Percentiles rank a stretch among this genome's conserved stretches.
Evolutionary conservation across 2,113 vertebrate species (phyloP).

Genomic region (Nicator chloris): DNA sequence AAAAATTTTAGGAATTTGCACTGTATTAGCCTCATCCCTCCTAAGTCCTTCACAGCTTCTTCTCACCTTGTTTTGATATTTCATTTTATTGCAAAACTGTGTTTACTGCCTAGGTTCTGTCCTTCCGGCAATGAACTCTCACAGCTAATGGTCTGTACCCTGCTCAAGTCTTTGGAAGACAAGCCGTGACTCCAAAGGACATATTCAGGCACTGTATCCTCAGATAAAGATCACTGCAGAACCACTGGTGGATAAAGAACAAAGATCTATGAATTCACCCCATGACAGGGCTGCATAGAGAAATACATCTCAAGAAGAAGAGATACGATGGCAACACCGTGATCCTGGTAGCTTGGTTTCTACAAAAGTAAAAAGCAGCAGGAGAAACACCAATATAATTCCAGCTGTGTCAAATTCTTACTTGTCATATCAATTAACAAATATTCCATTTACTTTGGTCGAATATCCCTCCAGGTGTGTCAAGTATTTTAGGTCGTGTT

Average conservation of each 20-base stretch:
- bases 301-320: background rate
- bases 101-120: background rate
- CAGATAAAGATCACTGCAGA: background rate
- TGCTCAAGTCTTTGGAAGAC: background rate
- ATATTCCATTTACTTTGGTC: background rate
- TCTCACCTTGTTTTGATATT: background rate
- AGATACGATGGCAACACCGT: rapidly evolving
- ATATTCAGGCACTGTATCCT: background rate
- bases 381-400: background rate
- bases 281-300: background rate
- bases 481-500: background rate
- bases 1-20: background rate
- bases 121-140: background rate
- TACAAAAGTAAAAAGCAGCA: background rate
- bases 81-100: background rate
- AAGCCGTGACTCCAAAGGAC: background rate
- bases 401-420: background rate
- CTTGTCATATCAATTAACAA: background rate
- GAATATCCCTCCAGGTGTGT: background rate
- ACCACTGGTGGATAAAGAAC: background rate
- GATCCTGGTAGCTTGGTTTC: background rate
- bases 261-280: background rate
- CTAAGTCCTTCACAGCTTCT: background rate
- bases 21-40: background rate
- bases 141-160: background rate